A percentile compares a stretch with the other conserved stretches of the same genome.
These are phyloP conservation scores for Eupithecia vulgata DNA, from an alignment of 2,888 invertebrate genomes.

Conservation along the genomic window DNA sequence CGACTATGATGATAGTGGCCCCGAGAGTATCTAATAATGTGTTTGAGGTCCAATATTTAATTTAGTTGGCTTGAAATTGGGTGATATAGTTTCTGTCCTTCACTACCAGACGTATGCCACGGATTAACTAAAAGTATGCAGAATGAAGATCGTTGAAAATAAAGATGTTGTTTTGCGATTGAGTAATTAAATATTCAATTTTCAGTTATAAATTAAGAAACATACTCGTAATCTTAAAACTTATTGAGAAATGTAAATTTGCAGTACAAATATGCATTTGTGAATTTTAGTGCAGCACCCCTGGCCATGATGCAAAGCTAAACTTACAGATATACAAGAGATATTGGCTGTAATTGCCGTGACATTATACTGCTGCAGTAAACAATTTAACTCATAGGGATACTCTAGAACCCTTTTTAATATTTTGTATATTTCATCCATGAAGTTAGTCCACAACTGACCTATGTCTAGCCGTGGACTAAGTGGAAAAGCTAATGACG, in stretches of 20 bases:
- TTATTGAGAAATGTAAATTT: neutral
- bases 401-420: neutral
- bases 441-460: no score
- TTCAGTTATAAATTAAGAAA: neutral
- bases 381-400: neutral
- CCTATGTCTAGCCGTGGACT: no score
- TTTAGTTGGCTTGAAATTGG: no score
- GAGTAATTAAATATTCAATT: neutral
- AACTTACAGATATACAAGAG: constrained; percentile 43
- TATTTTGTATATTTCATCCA: neutral
- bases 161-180: neutral
- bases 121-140: no score
- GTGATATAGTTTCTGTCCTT: no score
- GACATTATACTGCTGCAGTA: constrained; percentile 38
- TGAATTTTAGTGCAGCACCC: constrained; percentile 43
- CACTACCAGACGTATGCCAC: no score
- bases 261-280: neutral
- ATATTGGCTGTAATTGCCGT: constrained; percentile 60
- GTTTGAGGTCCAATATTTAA: no score
- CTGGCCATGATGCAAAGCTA: constrained; percentile 58
- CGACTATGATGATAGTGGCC: no score
- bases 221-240: neutral
- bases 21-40: no score
- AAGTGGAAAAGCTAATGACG: no score
- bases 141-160: no score